phyloP scores from a whole-genome alignment of 2,888 invertebrate genomes.

The Rotaria magnacalcarata region DNA sequence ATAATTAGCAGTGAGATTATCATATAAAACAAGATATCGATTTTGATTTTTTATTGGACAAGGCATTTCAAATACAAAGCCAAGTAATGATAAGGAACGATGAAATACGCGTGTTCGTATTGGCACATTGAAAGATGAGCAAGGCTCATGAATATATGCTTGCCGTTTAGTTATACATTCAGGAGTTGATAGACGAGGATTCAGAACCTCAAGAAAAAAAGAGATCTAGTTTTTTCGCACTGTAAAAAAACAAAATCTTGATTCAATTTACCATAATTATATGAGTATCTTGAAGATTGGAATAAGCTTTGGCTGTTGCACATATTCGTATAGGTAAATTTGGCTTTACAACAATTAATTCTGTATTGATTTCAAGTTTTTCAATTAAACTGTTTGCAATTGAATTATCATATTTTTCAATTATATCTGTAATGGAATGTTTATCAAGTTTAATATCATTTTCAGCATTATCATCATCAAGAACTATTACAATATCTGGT shows the following conservation, averaged over 20 bases:
- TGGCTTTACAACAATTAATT: not conserved
- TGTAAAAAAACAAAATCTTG: not conserved
- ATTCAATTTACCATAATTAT: not conserved
- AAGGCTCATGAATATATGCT: not conserved
- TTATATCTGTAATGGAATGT: not conserved
- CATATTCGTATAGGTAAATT: not conserved
- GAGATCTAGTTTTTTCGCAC: too few relatives aligned
- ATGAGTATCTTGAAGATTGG: not conserved
- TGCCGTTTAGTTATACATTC: not conserved
- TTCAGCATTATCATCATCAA: not conserved
- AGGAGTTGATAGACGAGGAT: not conserved
- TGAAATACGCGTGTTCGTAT: not conserved
- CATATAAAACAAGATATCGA: slow-evolving; percentile 5
- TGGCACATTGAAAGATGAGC: not conserved
- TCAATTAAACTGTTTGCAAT: not conserved
- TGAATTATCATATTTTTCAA: not conserved
- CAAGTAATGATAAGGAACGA: not conserved
- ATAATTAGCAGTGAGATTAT: not conserved
- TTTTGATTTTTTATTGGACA: not conserved
- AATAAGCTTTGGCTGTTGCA: not conserved
- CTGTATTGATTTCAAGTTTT: not conserved
- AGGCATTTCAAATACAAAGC: not conserved
- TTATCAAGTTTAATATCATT: not conserved
- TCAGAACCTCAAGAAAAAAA: not conserved
- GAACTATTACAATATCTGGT: not conserved